Percentiles rank a stretch among this genome's conserved stretches.
These are phyloP conservation scores for Ecliptopera silaceata DNA, from an alignment of 2,888 invertebrate species.

Conservation along the genomic window DNA sequence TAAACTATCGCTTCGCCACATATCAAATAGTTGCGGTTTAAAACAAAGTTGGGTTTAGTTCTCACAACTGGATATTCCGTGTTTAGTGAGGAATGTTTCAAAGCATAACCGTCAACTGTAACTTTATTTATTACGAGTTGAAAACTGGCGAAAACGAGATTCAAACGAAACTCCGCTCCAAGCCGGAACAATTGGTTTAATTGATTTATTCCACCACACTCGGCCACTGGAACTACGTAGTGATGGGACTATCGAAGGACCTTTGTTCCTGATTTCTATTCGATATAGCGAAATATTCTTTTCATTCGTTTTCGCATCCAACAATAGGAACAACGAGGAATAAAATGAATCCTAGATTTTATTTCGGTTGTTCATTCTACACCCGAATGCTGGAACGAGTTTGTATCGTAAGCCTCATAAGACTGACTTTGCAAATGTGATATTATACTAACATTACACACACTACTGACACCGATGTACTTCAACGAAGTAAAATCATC, in stretches of 20 bases:
- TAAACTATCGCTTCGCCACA: not conserved
- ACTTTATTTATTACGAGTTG: slow-evolving; percentile 28
- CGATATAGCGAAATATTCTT: not conserved
- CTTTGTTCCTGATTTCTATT: slow-evolving; percentile 6
- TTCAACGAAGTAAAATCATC: too few relatives aligned
- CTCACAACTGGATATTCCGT: slow-evolving; percentile 11
- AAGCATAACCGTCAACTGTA: slow-evolving; percentile 21
- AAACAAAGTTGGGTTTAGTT: slow-evolving; percentile 8
- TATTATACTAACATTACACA: not conserved
- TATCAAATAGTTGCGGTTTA: not conserved
- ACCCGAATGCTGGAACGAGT: not conserved
- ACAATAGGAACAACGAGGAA: not conserved
- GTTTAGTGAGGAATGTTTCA: slow-evolving; percentile 21
- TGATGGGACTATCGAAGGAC: slow-evolving; percentile 18
- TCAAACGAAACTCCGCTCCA: slow-evolving; percentile 15
- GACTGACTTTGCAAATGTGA: not conserved
- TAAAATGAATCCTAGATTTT: not conserved
- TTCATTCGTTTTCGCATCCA: not conserved
- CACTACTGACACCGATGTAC: too few relatives aligned
- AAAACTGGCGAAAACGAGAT: slow-evolving; percentile 23
- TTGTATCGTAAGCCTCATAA: too few relatives aligned
- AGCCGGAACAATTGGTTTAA: slow-evolving; percentile 29
- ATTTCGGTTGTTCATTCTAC: not conserved
- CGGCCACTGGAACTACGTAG: slow-evolving; percentile 15
- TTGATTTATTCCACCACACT: slow-evolving; percentile 31